Base-by-base conservation (phyloP, 2,888 invertebrate genomes). In the Calameuta idolon region DNA sequence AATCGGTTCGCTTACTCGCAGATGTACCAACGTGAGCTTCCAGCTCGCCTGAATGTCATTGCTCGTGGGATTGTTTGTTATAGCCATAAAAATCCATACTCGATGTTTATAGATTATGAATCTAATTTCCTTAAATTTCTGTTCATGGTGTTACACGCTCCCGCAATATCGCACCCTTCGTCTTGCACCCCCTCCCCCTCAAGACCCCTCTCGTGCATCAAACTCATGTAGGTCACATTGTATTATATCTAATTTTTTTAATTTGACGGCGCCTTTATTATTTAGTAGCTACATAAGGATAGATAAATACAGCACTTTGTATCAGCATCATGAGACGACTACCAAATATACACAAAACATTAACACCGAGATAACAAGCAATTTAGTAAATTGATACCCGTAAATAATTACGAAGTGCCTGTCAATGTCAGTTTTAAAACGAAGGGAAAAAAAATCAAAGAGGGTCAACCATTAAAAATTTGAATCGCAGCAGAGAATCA, bases 1-100 rank as follows among this genome's bases (percentile, higher is more conserved):
- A 87, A 87, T 87, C 87, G 76, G 80, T 77, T 69, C 77, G 77
- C 73, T 35, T 75, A 74, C 34, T 75, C 76, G 75, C 75, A 40
- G 73, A 77, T 71, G 77, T 77, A 77, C 69, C 23, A 34, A 31
- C 31, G 33, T 71, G 55, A 55, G 55, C 23, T 23, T 55, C 23
- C 55, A 23, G 9, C 23, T 55, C 23, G 55, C 0, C 55, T 23
- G 9, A 55, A 55, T 23, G 9, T 55, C 55, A 23, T 55, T 23
- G 23, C 23, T 55, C 55, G 5, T 23, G 55, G 55, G 55, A 55
- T 55, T 23, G 9, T 23, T 55, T 9, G 1, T 23, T 55, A 55
- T 9, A 23, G 55, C 5, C 23, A 23, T 15, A 9, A 5, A 55
- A 23, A 55, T 55, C 55, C 23, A 55, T 55, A 55, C 9, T 2